Conservation (phyloP, 2,113 vertebrate genomes). For the Ochotona curzoniae region DNA sequence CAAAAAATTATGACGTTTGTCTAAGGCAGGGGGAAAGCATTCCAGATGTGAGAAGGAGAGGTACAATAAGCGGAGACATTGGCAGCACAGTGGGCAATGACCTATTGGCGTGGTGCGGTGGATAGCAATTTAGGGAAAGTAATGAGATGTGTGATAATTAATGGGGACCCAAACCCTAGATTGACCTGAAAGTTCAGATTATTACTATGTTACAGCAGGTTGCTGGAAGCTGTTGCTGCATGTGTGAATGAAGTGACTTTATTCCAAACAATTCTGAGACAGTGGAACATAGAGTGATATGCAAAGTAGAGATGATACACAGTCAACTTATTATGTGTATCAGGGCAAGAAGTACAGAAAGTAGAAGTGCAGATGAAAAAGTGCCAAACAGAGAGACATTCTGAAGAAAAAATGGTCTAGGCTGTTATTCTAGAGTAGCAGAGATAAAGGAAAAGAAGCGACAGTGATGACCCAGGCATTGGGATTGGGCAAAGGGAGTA, state of each 20-base stretch:
- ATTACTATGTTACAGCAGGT: not conserved
- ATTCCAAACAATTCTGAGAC: not conserved
- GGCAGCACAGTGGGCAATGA: not conserved
- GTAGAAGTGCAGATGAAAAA: conserved; percentile 34
- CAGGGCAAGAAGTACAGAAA: conserved; percentile 8
- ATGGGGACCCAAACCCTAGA: not conserved
- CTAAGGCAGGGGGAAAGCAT: not conserved
- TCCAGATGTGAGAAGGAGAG: not conserved
- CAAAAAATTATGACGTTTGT: not conserved
- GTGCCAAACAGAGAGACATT: not conserved
- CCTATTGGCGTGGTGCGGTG: not conserved
- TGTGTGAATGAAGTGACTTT: conserved; percentile 49
- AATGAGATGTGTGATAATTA: conserved; percentile 11
- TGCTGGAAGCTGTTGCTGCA: conserved; percentile 14
- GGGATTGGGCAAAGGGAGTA: not conserved
- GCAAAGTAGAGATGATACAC: not conserved
- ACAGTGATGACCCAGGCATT: not conserved
- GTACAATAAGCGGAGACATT: not conserved
- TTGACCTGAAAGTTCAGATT: conserved; percentile 41
- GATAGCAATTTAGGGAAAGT: conserved; percentile 28
- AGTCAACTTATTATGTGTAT: not conserved
- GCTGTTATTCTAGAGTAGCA: not conserved
- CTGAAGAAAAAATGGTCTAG: not conserved
- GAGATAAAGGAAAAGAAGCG: not conserved
- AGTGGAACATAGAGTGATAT: conserved; percentile 34